Evolutionary conservation across 2,113 vertebrate species (phyloP).

Genomic region (Gnathonemus longibarbis): DNA sequence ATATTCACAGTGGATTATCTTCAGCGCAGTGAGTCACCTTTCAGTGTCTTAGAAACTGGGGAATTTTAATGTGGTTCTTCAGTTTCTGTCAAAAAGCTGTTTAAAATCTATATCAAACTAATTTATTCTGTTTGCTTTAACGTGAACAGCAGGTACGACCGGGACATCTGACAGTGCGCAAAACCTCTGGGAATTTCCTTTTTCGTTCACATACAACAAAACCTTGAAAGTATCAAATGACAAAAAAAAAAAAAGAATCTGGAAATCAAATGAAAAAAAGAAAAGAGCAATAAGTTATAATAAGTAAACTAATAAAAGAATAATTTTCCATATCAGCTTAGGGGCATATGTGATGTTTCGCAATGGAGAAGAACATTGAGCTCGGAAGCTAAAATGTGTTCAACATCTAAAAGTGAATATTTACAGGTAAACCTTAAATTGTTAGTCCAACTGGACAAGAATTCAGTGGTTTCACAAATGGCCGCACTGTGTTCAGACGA

Average conservation of each 20-base stretch:
- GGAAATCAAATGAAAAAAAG: neutral
- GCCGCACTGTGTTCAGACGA: neutral
- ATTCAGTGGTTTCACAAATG: neutral
- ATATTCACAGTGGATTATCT: constrained; percentile 5
- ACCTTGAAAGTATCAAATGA: neutral
- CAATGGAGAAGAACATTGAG: neutral
- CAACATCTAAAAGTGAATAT: neutral
- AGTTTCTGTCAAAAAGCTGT: neutral
- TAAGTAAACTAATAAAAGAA: neutral
- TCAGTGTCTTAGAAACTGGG: neutral
- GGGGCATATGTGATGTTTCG: neutral
- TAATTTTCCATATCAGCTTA: neutral
- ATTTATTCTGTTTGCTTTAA: neutral
- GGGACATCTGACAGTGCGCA: neutral
- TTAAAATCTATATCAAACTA: neutral
- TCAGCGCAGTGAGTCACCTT: neutral
- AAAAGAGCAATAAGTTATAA: neutral
- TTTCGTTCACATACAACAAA: neutral
- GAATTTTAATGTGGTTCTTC: neutral
- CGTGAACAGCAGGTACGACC: neutral
- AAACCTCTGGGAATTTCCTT: neutral
- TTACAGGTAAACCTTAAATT: neutral
- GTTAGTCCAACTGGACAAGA: neutral
- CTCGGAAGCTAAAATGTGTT: neutral
- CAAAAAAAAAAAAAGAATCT: neutral